Conservation (phyloP, 2,888 invertebrate species). For the Acleris laterana region DNA sequence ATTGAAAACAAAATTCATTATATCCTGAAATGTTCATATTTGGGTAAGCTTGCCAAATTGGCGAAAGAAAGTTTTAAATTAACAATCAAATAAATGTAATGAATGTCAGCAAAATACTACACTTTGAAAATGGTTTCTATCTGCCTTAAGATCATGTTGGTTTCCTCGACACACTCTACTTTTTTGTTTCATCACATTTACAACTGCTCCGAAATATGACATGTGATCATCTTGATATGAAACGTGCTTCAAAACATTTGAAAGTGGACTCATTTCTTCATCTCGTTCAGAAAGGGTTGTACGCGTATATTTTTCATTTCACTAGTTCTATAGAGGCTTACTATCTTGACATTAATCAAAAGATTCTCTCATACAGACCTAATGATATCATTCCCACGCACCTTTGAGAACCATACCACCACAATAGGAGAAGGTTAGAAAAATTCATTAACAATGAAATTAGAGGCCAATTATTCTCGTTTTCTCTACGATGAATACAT, state of each 20-base stretch:
- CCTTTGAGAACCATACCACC: constrained; percentile 38
- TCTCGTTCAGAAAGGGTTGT: constrained; percentile 37
- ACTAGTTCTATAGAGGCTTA: constrained; percentile 28
- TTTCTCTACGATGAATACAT: constrained; percentile 41
- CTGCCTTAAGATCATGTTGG: too few species aligned
- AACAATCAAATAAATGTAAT: background rate
- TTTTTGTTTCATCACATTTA: too few species aligned
- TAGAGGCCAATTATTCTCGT: constrained; percentile 37
- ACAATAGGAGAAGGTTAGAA: constrained; percentile 44
- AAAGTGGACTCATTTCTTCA: constrained; percentile 6
- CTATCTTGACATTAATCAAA: constrained; percentile 49
- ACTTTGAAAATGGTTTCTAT: too few species aligned
- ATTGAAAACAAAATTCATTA: constrained; percentile 2
- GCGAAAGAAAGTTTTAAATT: background rate
- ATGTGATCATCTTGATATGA: background rate
- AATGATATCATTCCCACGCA: constrained; percentile 47
- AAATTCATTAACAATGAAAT: constrained; percentile 40
- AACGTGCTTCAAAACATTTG: constrained; percentile 9
- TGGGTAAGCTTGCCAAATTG: background rate
- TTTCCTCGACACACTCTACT: too few species aligned
- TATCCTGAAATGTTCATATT: constrained; percentile 5
- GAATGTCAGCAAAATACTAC: too few species aligned
- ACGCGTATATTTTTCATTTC: constrained; percentile 23
- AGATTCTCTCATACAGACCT: constrained; percentile 38
- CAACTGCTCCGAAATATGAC: too few species aligned